Base-by-base conservation (phyloP, 2,888 invertebrate species). In the Cephalotes varians region DNA sequence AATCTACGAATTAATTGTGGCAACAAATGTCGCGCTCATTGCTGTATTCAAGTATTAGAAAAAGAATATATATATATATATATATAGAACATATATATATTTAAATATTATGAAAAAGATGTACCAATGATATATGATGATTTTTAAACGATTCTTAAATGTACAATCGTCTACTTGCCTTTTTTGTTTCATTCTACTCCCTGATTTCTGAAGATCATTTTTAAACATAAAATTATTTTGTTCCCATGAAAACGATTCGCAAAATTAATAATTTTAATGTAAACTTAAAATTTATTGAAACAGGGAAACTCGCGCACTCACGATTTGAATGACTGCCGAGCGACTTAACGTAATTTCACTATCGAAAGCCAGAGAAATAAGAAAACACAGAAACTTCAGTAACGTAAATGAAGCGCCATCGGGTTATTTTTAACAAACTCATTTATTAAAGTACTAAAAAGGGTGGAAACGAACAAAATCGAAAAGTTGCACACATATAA, bases 391-490 rank as follows among this genome's bases (percentile, higher is more conserved):
- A 56, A 58, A 31, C n/a, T n/a, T 34, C 37, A 71, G 21, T 25
- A 71, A 60, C 64, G 54, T 47, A 86, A 82, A 84, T 64, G 18
- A 85, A 44, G 49, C 34, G 37, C 25, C 25, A 60, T 76, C 62
- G 62, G 60, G 64, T 82, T 84, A 87, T 90, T 91, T 89, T 88
- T 90, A 91, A 91, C 89, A 91, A 91, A 91, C 91, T 90, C 90
- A 90, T 92, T 91, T 92, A 92, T 92, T 92, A 91, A 92, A 91
- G 87, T 90, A 91, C 90, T 91, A 91, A 92, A 92, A 91, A 87
- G 87, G 83, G 65, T 84, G 73, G 82, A 92, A 90, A 87, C 85
- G 84, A 88, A 87, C 83, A 88, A 89, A 88, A 85, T 88, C 85
- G 86, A 89, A 90, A 87, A 87, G 84, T 86, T 90, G 91, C 90